Evolutionary conservation across 2,797 vertebrate genomes (phyloP), one percentile per base, ranked within the genome.

Genomic region (Chromis chromis): DNA sequence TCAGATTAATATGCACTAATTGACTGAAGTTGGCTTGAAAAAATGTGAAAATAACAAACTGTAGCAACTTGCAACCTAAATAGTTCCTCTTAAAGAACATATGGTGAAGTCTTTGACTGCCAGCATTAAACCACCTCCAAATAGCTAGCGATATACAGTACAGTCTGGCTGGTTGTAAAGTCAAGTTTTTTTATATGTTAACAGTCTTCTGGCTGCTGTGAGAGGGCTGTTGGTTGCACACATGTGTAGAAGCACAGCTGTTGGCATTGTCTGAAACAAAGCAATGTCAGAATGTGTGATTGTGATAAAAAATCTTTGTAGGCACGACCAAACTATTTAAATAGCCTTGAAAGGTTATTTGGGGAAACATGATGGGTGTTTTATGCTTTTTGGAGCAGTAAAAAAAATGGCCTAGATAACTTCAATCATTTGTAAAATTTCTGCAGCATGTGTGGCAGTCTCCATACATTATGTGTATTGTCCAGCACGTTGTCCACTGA

Each of bases 381-480:
- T 69, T 40, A 53, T 66, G 57, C 31, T 70, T 63, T 70, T 53
- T 67, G 54, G 56, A 86, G 74, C 77, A 65, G 79, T 78, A 73
- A 83, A 87, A 33, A n/a, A 78, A 28, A 21, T 54, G 44, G 9
- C 42, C 36, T 33, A 16, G 55, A 72, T 71, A 64, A 75, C 72
- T 67, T 74, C 11, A 64, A 54, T 36, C 6, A 61, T 77, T 81
- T 62, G 49, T 72, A 48, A 48, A 4, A 54, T 44, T 70, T 36
- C 33, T 36, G 33, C 33, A 36, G 33, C 33, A 11, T 12, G 33
- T 36, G 33, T 36, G 33, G 33, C 33, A 36, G 33, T 36, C 33
- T 12, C 11, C 33, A 12, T 36, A 36, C 2, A 36, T 36, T 3
- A 12, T 36, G 33, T 36, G 33, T 36, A 25, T 25, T 25, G 25